Percentiles rank a stretch among this genome's conserved stretches.
phyloP scores from a whole-genome alignment of 1,140 invertebrate genomes.

The Bombyx mori region DNA sequence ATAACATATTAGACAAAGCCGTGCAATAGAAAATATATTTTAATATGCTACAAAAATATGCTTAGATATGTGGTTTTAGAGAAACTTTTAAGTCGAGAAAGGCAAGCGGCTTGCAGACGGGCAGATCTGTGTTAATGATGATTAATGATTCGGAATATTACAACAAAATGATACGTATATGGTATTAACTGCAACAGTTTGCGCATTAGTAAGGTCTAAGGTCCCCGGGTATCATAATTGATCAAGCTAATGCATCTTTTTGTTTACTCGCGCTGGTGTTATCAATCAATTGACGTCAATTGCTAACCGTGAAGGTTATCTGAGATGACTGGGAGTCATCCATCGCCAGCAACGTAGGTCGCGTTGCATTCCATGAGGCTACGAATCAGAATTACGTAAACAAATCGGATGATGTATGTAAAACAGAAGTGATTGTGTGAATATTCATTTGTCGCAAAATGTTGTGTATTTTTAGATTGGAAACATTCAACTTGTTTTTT shows the following conservation, averaged over 20 bases:
- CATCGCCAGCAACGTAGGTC: slow-evolving; percentile 19
- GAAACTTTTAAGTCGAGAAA: too few relatives aligned
- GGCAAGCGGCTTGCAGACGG: too few relatives aligned
- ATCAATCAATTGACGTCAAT: slow-evolving; percentile 57
- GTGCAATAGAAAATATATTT: too few relatives aligned
- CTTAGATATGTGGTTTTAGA: too few relatives aligned
- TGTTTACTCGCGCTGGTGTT: slow-evolving; percentile 36
- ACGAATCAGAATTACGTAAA: slow-evolving; percentile 4
- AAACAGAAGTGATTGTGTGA: neutral
- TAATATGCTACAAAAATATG: too few relatives aligned
- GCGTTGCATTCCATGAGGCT: slow-evolving; percentile 18
- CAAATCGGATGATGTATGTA: neutral
- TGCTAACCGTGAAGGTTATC: slow-evolving; percentile 34
- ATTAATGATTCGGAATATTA: too few relatives aligned
- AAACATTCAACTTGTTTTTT: too few relatives aligned
- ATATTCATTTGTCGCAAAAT: too few relatives aligned
- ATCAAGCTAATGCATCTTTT: slow-evolving; percentile 34
- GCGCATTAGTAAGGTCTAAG: slow-evolving; percentile 18
- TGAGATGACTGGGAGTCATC: slow-evolving; percentile 20
- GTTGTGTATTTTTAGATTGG: too few relatives aligned
- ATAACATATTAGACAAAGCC: too few relatives aligned
- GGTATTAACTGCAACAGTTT: neutral
- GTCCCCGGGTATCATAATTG: slow-evolving; percentile 19
- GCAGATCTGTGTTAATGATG: too few relatives aligned
- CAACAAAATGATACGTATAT: too few relatives aligned